Percentiles rank a stretch among this genome's conserved stretches.
These are phyloP conservation scores for Coenonympha glycerion DNA, from an alignment of 2,888 invertebrate species.

Conservation along the genomic window DNA sequence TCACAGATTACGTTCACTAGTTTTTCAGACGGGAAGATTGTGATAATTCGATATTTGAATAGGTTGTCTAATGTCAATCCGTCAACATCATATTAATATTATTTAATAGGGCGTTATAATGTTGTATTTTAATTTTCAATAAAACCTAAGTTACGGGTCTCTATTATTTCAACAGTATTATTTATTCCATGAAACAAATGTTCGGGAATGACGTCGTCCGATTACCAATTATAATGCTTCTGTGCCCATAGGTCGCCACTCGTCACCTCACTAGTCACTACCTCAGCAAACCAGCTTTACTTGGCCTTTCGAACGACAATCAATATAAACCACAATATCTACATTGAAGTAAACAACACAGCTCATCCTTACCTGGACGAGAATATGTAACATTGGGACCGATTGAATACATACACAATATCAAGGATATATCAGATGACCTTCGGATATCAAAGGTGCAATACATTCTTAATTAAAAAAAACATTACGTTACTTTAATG, in stretches of 20 bases:
- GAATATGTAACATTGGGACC: conserved; percentile 34
- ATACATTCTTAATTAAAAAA: conserved; percentile 12
- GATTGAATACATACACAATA: conserved; percentile 29
- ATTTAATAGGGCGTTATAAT: too few relatives aligned
- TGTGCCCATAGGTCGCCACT: conserved; percentile 58
- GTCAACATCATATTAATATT: too few relatives aligned
- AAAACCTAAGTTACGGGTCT: too few relatives aligned
- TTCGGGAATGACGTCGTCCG: conserved; percentile 46
- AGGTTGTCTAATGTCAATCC: too few relatives aligned
- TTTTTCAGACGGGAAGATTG: too few relatives aligned
- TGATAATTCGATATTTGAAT: too few relatives aligned
- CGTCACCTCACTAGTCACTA: conserved; percentile 52
- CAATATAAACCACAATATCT: conserved; percentile 26
- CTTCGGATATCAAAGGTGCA: conserved; percentile 51
- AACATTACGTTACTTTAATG: conserved; percentile 6
- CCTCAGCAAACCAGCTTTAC: conserved; percentile 39
- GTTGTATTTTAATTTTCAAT: too few relatives aligned
- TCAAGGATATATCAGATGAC: conserved; percentile 53
- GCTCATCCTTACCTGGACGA: conserved; percentile 41
- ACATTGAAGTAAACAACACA: conserved; percentile 20
- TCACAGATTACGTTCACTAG: too few relatives aligned
- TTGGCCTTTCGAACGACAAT: conserved; percentile 38
- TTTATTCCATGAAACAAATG: conserved; percentile 18
- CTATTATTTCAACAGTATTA: background rate
- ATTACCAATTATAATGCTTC: conserved; percentile 72